These are phyloP conservation scores for Tetramorium bicarinatum DNA, from an alignment of 2,888 invertebrate genomes.

Conservation along the genomic window DNA sequence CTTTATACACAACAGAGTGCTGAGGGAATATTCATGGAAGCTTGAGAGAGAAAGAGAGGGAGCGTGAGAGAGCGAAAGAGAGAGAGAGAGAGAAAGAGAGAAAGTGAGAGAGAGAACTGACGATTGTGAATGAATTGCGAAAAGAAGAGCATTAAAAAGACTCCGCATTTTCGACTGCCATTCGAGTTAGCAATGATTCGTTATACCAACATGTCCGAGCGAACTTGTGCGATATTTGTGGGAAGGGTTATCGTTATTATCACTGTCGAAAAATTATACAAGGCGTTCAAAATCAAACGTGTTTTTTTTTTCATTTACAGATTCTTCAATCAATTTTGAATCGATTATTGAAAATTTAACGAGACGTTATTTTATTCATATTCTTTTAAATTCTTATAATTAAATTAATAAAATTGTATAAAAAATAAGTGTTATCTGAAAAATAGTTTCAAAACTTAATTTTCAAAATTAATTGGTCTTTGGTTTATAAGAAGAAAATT, in stretches of 20 bases:
- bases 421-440: neutral
- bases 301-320: neutral
- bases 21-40: slow-evolving; percentile 55
- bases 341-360: neutral
- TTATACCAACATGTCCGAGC: slow-evolving; percentile 72
- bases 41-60: slow-evolving; percentile 22
- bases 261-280: slow-evolving; percentile 52
- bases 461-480: neutral
- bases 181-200: slow-evolving; percentile 71
- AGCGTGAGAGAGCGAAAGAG: slow-evolving; percentile 34
- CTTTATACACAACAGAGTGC: slow-evolving; percentile 79
- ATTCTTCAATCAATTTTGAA: neutral
- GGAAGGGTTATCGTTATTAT: slow-evolving; percentile 48
- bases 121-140: slow-evolving; percentile 53
- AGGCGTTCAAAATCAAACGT: neutral
- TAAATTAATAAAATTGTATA: neutral
- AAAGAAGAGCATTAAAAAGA: slow-evolving; percentile 53
- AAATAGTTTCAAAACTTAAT: neutral
- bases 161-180: slow-evolving; percentile 79
- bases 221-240: slow-evolving; percentile 81
- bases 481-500: neutral
- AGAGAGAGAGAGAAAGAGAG: slow-evolving; percentile 55
- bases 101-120: slow-evolving; percentile 51
- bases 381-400: neutral
- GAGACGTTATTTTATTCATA: neutral